Evolutionary conservation across 2,113 vertebrate genomes (phyloP).

Genomic region (Mirounga angustirostris): DNA sequence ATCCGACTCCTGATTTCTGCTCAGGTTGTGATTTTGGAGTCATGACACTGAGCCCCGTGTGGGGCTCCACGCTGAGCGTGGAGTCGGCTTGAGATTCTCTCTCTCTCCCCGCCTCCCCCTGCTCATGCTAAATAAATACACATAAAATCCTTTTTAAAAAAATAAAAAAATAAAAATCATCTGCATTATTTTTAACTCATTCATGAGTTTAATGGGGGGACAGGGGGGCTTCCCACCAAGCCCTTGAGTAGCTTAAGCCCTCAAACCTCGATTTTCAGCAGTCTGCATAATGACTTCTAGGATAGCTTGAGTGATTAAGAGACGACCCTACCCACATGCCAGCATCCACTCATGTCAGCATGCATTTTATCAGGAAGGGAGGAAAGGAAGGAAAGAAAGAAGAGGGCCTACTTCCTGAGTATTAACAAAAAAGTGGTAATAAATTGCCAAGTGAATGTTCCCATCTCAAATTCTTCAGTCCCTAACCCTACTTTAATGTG

Average conservation of each 20-base stretch:
- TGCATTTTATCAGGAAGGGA: not conserved
- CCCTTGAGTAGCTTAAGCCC: not conserved
- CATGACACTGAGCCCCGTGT: not conserved
- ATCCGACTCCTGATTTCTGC: not conserved
- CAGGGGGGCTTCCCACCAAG: not conserved
- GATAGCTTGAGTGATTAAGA: not conserved
- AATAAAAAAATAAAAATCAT: not conserved
- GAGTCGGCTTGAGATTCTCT: not conserved
- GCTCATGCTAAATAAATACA: not conserved
- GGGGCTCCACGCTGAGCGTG: not conserved
- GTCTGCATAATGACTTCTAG: not conserved
- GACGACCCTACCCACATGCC: not conserved
- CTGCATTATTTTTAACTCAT: not conserved
- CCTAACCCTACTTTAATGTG: not conserved
- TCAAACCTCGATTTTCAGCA: slow-evolving; percentile 40
- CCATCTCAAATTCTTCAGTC: not conserved
- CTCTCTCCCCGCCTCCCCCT: not conserved
- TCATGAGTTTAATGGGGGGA: not conserved
- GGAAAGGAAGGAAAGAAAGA: not conserved
- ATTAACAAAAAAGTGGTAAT: not conserved
- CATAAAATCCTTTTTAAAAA: no score
- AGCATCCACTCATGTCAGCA: not conserved
- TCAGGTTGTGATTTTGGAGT: not conserved
- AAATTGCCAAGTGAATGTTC: not conserved
- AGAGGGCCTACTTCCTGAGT: not conserved